Base-by-base conservation (phyloP, 2,113 vertebrate species). In the Nanorana parkeri region DNA sequence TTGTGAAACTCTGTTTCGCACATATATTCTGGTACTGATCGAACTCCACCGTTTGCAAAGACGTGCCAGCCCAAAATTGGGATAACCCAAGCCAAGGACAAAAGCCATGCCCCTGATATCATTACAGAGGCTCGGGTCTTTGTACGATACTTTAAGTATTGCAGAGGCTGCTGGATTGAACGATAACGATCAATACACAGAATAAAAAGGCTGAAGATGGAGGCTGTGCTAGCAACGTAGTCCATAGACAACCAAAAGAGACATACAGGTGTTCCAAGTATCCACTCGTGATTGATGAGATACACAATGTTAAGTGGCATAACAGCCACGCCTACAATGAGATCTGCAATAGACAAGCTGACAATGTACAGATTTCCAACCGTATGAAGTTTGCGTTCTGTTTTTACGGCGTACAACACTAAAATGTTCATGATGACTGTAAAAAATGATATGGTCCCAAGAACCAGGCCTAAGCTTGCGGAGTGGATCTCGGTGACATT, bases 201-300 rank as follows among this genome's bases (percentile, higher is more conserved):
- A 56, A 98, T 93, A 80, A 98, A 96, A 76, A 99, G 91, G 19
- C 93, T 99, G 84, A 98, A 97, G 41, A 99, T 99, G 0, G 98
- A 99, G 0, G 98, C 97, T 0, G 97, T 99, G 87, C 96, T 96
- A 15, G 97, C 97, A 60, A 99, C 96, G 0, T 99, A 99, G 81
- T 99, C 98, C 96, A 97, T 96, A n/a, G 97, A 97, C 5, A 99
- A 89, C 98, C 98, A 99, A 85, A 99, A 99, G 72, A 94, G 92
- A 77, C 98, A 99, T 41, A 95, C 88, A 0, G 92, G 89, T 73
- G 83, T 83, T 2, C 95, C 95, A 67, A 98, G 90, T 36, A 88
- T 91, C 96, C 96, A 97, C 61, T 19, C 56, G 1, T 88, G 68
- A 79, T 85, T 94, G 64, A 95, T 58, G 79, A 98, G 87, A 87